A percentile compares a stretch with the other conserved stretches of the same genome.
phyloP scores from a whole-genome alignment of 1,140 invertebrate species.

The Eumaeus atala region DNA sequence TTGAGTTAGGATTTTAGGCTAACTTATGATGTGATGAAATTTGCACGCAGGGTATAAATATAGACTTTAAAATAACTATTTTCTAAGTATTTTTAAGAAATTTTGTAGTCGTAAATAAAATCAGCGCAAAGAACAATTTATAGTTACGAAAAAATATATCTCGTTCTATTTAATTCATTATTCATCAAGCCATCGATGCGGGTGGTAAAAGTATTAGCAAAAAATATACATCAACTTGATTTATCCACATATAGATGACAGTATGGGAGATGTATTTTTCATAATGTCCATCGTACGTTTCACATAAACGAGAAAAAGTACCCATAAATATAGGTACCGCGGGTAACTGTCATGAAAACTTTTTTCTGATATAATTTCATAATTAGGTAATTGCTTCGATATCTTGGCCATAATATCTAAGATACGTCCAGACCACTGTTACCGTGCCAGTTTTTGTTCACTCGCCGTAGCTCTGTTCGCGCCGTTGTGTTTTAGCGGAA shows the following conservation, averaged over 20 bases:
- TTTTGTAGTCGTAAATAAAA: slow-evolving; percentile 14
- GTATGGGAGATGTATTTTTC: slow-evolving; percentile 35
- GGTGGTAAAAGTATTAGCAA: slow-evolving; percentile 43
- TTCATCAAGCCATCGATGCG: slow-evolving; percentile 46
- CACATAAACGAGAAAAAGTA: slow-evolving; percentile 22
- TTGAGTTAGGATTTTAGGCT: too few species aligned
- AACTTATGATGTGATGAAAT: too few species aligned
- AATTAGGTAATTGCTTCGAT: slow-evolving; percentile 9
- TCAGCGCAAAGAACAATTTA: slow-evolving; percentile 25
- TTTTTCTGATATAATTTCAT: slow-evolving; percentile 6
- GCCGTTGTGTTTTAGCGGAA: slow-evolving; percentile 48
- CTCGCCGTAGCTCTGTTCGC: slow-evolving; percentile 51
- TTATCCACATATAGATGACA: slow-evolving; percentile 36
- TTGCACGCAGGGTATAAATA: background rate
- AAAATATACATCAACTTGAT: slow-evolving; percentile 32
- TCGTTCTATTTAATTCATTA: slow-evolving; percentile 42
- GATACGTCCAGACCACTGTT: slow-evolving; percentile 20
- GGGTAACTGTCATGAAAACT: slow-evolving; percentile 19
- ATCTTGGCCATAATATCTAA: slow-evolving; percentile 11
- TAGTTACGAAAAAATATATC: slow-evolving; percentile 26
- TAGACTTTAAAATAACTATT: background rate
- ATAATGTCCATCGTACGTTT: slow-evolving; percentile 21
- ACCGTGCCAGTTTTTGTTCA: slow-evolving; percentile 50
- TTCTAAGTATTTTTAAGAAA: background rate
- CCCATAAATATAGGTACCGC: slow-evolving; percentile 7